A percentile compares a stretch with the other conserved stretches of the same genome.
Conservation (phyloP, 2,113 vertebrate genomes). For the Sakesphorus luctuosus region DNA sequence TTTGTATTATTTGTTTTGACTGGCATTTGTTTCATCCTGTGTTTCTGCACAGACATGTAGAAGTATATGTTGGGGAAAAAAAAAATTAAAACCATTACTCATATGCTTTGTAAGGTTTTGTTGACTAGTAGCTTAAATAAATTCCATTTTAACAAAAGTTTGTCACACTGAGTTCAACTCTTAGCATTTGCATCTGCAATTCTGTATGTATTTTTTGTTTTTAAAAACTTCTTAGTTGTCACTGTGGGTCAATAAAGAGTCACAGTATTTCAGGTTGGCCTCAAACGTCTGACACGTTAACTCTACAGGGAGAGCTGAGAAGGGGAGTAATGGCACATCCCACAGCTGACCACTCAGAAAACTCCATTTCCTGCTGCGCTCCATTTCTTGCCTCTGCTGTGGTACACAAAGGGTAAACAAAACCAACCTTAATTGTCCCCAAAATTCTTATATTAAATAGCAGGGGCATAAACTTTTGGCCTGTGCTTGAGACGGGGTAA, state of each 20-base stretch:
- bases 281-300: background rate
- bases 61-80: background rate
- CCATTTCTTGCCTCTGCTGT: background rate
- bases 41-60: background rate
- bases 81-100: background rate
- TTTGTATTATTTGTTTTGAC: background rate
- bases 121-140: background rate
- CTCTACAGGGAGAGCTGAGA: background rate
- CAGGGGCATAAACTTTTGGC: background rate
- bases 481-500: fast-evolving
- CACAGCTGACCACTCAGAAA: background rate
- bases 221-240: background rate
- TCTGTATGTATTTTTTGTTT: background rate
- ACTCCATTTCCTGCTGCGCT: background rate
- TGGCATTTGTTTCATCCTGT: background rate
- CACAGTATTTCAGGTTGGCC: background rate
- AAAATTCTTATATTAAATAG: background rate
- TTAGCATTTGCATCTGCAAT: fast-evolving
- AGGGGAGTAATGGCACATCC: background rate
- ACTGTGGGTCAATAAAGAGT: background rate
- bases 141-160: background rate
- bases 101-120: background rate
- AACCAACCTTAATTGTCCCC: background rate
- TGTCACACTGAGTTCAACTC: background rate
- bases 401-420: fast-evolving